Percentiles rank a stretch among this genome's conserved stretches.
These are phyloP conservation scores for Trissolcus brochymenae DNA, from an alignment of 2,888 invertebrate species.

Conservation along the genomic window DNA sequence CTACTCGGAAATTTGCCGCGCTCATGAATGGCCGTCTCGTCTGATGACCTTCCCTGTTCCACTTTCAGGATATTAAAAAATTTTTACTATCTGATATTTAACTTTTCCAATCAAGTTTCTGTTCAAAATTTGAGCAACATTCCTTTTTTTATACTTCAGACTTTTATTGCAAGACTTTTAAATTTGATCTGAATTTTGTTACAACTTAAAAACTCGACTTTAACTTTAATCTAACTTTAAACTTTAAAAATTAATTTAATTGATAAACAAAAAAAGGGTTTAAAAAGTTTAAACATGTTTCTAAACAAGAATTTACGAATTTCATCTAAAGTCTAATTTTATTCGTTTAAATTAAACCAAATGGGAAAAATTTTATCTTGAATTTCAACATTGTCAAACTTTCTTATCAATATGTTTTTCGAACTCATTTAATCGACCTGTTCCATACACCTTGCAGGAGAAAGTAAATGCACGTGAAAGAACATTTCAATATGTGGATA, in stretches of 20 bases:
- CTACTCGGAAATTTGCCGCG: slow-evolving; percentile 61
- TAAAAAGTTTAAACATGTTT: no score
- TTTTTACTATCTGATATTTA: slow-evolving; percentile 22
- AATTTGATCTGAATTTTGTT: no score
- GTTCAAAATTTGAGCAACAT: no score
- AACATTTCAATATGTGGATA: slow-evolving; percentile 51
- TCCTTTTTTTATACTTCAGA: no score
- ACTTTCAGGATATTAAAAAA: slow-evolving; percentile 45
- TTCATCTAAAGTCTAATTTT: no score
- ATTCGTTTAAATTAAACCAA: no score
- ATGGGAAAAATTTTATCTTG: not conserved
- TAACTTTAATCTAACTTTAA: no score
- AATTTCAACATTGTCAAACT: slow-evolving; percentile 14
- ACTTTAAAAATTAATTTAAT: no score
- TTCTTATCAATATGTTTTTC: slow-evolving; percentile 16
- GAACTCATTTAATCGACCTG: slow-evolving; percentile 1
- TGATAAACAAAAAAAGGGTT: no score
- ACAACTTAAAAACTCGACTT: no score
- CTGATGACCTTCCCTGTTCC: slow-evolving; percentile 59
- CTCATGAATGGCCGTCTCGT: slow-evolving; percentile 59
- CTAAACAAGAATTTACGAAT: no score
- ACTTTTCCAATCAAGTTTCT: slow-evolving; percentile 23
- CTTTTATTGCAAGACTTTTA: no score
- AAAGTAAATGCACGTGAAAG: slow-evolving; percentile 73
- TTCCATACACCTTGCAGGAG: slow-evolving; percentile 63